Evolutionary conservation across 2,888 invertebrate species (phyloP).

Genomic region (Gari tellinella): DNA sequence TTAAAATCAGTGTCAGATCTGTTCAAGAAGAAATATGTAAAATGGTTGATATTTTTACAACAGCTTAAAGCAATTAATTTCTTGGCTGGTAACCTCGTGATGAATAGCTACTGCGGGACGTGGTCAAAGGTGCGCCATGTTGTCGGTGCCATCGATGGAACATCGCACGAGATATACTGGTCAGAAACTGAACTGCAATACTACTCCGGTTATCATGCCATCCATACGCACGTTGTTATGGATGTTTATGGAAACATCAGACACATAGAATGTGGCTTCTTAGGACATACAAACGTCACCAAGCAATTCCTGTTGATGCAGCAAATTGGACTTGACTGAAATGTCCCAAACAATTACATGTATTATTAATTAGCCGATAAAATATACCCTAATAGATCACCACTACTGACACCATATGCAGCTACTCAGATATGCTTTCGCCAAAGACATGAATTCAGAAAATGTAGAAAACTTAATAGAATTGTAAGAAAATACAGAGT

Average conservation of each 20-base stretch:
- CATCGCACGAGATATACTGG: no score
- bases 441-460: neutral
- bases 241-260: constrained; percentile 10
- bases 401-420: constrained; percentile 23
- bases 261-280: constrained; percentile 24
- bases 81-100: no score
- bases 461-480: constrained; percentile 12
- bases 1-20: no score
- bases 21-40: no score
- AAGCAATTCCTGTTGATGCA: constrained; percentile 10
- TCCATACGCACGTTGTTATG: constrained; percentile 21
- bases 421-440: neutral
- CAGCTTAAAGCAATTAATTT: no score
- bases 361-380: constrained; percentile 15
- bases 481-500: constrained; percentile 10
- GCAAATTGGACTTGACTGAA: constrained; percentile 1
- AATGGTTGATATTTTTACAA: no score
- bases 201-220: constrained; percentile 4
- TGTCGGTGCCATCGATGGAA: no score
- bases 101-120: no score
- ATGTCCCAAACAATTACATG: constrained; percentile 11
- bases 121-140: no score
- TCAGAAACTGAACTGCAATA: neutral
- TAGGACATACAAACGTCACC: constrained; percentile 18
- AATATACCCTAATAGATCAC: constrained; percentile 28